Evolutionary conservation across 2,888 invertebrate genomes (phyloP), one percentile per base, ranked within the genome.

Genomic region (Vannuccia rotundouncinata): DNA sequence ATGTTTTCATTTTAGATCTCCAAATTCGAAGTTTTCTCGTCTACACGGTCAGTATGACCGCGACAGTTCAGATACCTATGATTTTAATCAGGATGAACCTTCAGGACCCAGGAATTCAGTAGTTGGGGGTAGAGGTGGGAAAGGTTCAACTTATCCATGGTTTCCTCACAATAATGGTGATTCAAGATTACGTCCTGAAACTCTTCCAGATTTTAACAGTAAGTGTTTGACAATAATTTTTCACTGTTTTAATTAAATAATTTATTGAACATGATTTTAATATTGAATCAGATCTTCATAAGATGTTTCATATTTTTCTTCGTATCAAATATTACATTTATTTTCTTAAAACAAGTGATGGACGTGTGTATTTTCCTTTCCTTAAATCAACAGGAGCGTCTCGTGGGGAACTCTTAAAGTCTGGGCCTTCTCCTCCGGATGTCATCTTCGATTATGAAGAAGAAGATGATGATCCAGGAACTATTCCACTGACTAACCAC

Each of bases 321-420:
- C n/a, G n/a, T n/a, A n/a, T n/a, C n/a, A n/a, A n/a, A n/a, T n/a
- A n/a, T n/a, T n/a, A n/a, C n/a, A n/a, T n/a, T n/a, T n/a, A n/a
- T n/a, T n/a, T n/a, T n/a, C n/a, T n/a, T n/a, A n/a, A n/a, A n/a
- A n/a, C n/a, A n/a, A n/a, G n/a, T n/a, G n/a, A n/a, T n/a, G n/a
- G n/a, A n/a, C n/a, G n/a, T n/a, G n/a, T n/a, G n/a, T n/a, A n/a
- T n/a, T n/a, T n/a, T n/a, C n/a, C n/a, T n/a, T n/a, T n/a, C n/a
- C n/a, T n/a, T n/a, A n/a, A n/a, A n/a, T n/a, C n/a, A n/a, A n/a
- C 74, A 73, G 74, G 5, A 73, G 74, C 22, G 74, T 73, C 74
- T 73, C 2, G 5, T 5, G 22, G 22, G n/a, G 22, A 73, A 5
- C 74, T n/a, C 74, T n/a, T 73, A 5, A 73, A n/a, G n/a, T 73